phyloP scores from a whole-genome alignment of 2,797 vertebrate species.

The Micrastur ruficollis region DNA sequence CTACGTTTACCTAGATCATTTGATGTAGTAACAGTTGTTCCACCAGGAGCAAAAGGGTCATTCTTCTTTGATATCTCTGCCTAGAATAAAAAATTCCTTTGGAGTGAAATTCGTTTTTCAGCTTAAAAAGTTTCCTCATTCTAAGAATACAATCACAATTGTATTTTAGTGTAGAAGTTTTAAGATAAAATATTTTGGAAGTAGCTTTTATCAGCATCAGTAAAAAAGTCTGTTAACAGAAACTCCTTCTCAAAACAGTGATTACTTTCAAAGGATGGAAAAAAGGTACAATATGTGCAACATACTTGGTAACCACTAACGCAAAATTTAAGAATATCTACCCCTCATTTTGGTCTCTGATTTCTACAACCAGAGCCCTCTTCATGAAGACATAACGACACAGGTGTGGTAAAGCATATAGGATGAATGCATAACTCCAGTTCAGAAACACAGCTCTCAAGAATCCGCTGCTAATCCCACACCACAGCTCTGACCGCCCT shows the following conservation, averaged over 20 bases:
- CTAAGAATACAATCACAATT: background rate
- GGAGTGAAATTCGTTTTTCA: slow-evolving; percentile 24
- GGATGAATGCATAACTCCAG: background rate
- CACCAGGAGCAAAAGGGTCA: slow-evolving; percentile 96
- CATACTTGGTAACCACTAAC: background rate
- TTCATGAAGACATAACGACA: background rate
- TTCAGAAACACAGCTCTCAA: background rate
- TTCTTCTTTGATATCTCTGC: slow-evolving; percentile 82
- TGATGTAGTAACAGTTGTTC: slow-evolving; percentile 83
- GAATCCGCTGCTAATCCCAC: background rate
- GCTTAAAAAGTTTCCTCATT: background rate
- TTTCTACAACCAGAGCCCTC: background rate
- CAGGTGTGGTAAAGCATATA: background rate
- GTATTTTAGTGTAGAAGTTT: background rate
- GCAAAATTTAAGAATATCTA: background rate
- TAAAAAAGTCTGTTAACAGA: background rate
- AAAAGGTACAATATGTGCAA: background rate
- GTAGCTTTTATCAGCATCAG: background rate
- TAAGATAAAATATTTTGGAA: background rate
- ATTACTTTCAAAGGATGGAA: background rate
- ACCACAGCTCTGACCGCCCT: background rate
- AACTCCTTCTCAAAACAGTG: background rate
- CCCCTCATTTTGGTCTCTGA: background rate
- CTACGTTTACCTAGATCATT: slow-evolving; percentile 84
- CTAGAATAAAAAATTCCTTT: slow-evolving; percentile 72